Base-by-base conservation (phyloP, 2,797 vertebrate species). In the Acanthis flammea region DNA sequence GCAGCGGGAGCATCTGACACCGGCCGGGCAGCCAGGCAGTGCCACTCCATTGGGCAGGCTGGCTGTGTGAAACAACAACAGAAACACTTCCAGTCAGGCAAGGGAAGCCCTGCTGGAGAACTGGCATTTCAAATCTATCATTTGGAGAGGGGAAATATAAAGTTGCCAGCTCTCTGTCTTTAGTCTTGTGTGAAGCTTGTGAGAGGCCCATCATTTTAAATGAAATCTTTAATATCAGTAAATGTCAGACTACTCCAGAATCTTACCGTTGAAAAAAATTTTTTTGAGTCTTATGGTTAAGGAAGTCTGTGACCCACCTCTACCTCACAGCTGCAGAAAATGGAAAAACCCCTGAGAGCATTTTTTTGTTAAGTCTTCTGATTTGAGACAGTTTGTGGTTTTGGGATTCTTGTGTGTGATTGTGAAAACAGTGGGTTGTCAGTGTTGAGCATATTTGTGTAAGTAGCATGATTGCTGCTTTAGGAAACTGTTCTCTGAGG, bases 91-190 rank as follows among this genome's bases (percentile, higher is more conserved):
- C 73, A 84, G 74, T 80, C 82, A 81, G 84, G 62, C 81, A 88
- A 71, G 63, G 37, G 89, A 92, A 90, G 28, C 67, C 77, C n/a
- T 88, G 76, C 85, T 84, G 77, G 83, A 78, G 91, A 88, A 76
- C 70, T 57, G 89, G 37, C 25, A 70, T 76, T 73, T 91, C 81
- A 42, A 77, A 51, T 28, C 60, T 74, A 4, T 88, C 73, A 33
- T 84, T 96, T 55, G 30, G 71, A 84, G 41, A 86, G 39, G 22
- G 53, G 19, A 78, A 9, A 19, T 22, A 51, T 8, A 51, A 77
- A 42, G 14, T 42, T 75, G 54, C 89, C 95, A 91, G 10, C 19
- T 72, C 60, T 84, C 87, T n/a, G 18, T 76, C 55, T 89, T 82
- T 17, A 74, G 30, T 44, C 48, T 37, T 55, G 10, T 54, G 21